Conservation (phyloP, 2,888 invertebrate genomes). For the Ferrisia virgata region DNA sequence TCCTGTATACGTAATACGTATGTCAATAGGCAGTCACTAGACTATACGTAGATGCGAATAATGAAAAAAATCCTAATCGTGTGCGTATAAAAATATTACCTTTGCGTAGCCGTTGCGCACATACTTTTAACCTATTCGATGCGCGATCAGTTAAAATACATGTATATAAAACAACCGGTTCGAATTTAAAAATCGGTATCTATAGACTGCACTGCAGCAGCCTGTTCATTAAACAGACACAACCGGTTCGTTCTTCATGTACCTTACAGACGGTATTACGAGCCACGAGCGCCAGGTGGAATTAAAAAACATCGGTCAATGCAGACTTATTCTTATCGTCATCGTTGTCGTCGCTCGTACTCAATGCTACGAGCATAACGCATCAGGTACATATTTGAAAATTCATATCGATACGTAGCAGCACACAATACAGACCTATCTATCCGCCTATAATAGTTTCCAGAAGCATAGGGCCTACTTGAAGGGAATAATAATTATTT, state of each 20-base stretch:
- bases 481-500: no score
- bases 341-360: no score
- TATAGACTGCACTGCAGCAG: constrained; percentile 8
- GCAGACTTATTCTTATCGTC: constrained; percentile 4
- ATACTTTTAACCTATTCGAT: neutral
- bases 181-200: constrained; percentile 1
- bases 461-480: no score
- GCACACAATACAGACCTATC: neutral
- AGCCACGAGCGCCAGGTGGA: constrained; percentile 6
- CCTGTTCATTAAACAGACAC: neutral
- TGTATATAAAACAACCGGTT: constrained; percentile 31
- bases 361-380: neutral
- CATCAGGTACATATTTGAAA: no score
- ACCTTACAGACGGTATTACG: constrained; percentile 2
- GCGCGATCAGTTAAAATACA: neutral
- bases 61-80: neutral
- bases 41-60: no score
- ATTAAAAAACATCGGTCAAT: constrained; percentile 29
- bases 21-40: neutral
- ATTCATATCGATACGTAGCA: no score
- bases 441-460: neutral
- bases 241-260: constrained; percentile 16
- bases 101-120: neutral
- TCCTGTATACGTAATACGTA: neutral
- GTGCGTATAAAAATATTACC: constrained; percentile 16